Evolutionary conservation across 2,113 vertebrate genomes (phyloP).

Genomic region (Pterocles orientalis): DNA sequence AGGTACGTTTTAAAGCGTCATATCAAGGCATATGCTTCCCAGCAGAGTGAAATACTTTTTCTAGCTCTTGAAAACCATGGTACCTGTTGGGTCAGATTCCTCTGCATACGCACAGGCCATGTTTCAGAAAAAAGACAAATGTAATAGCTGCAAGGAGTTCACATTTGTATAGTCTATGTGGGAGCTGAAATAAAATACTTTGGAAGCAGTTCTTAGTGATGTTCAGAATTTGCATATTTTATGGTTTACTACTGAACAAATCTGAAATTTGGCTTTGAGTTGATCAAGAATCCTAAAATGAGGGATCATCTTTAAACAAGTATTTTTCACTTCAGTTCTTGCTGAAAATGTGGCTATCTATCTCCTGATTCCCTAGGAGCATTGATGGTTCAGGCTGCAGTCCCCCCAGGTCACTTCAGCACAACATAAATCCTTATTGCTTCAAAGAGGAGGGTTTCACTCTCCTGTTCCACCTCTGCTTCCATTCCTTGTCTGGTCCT

Average conservation of each 20-base stretch:
- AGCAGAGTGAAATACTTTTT: not conserved
- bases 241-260: not conserved
- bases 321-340: not conserved
- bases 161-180: not conserved
- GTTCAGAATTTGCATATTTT: not conserved
- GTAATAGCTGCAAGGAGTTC: not conserved
- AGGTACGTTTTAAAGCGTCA: accelerated
- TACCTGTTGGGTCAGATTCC: not conserved
- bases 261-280: not conserved
- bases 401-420: not conserved
- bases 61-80: not conserved
- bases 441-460: not conserved
- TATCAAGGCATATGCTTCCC: not conserved
- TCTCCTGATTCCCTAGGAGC: not conserved
- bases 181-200: not conserved
- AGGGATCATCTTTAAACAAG: not conserved
- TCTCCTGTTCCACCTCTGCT: not conserved
- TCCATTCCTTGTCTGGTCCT: not conserved
- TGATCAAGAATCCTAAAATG: not conserved
- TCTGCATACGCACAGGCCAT: not conserved
- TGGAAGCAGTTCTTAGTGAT: not conserved
- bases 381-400: not conserved
- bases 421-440: not conserved
- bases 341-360: not conserved
- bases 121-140: not conserved